A percentile compares a stretch with the other conserved stretches of the same genome.
Conservation (phyloP, 1,140 invertebrate species). For the Elymnias hypermnestra region DNA sequence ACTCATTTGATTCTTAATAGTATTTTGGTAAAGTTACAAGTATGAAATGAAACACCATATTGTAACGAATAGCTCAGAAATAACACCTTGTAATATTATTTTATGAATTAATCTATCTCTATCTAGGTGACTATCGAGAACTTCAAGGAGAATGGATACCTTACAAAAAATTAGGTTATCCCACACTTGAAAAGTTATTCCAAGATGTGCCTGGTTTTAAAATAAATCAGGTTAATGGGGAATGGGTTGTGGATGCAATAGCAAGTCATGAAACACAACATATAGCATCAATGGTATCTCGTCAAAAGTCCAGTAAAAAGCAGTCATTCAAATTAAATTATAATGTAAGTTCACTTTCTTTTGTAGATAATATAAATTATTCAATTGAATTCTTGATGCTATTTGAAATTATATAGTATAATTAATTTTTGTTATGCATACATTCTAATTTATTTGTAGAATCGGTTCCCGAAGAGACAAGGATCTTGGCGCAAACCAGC, state of each 20-base stretch:
- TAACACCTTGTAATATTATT: no score
- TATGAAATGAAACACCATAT: no score
- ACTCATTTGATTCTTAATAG: no score
- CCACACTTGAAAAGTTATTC: slow-evolving; percentile 76
- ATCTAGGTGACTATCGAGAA: slow-evolving; percentile 76
- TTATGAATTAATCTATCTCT: no score
- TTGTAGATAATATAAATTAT: no score
- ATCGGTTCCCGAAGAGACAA: slow-evolving; percentile 62
- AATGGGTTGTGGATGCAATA: slow-evolving; percentile 74
- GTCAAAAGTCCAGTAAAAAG: slow-evolving; percentile 75
- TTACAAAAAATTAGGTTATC: slow-evolving; percentile 76
- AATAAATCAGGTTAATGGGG: slow-evolving; percentile 58
- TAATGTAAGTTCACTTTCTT: slow-evolving; percentile 40
- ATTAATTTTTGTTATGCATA: no score
- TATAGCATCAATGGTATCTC: slow-evolving; percentile 76
- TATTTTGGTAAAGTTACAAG: no score
- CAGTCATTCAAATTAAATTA: slow-evolving; percentile 49
- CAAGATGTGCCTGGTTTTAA: slow-evolving; percentile 72
- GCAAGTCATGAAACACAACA: slow-evolving; percentile 76
- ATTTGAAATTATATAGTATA: no score
- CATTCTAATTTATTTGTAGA: slow-evolving; percentile 38
- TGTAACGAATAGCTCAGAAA: no score
- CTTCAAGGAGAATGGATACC: slow-evolving; percentile 78
- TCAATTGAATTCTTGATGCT: no score
- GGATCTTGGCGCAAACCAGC: slow-evolving; percentile 59